Evolutionary conservation across 1,140 invertebrate species (phyloP), one percentile per base, ranked within the genome.

Genomic region (Cepaea nemoralis): DNA sequence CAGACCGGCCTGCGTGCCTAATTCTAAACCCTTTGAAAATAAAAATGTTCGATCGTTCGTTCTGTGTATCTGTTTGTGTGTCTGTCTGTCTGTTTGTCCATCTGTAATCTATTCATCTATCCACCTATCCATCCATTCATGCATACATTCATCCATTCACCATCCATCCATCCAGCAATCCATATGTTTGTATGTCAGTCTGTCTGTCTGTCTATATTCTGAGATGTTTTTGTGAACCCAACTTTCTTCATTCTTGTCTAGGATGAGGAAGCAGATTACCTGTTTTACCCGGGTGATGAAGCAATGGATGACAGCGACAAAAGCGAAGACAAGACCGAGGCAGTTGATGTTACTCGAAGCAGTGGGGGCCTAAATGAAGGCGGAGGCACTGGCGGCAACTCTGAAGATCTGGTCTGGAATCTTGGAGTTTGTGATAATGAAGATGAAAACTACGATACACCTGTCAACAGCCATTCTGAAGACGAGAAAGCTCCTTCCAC

Each of bases 191-290:
- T n/a, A n/a, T n/a, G n/a, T n/a, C n/a, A n/a, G n/a, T n/a, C n/a
- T n/a, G n/a, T n/a, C n/a, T n/a, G n/a, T n/a, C n/a, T n/a, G n/a
- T n/a, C n/a, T n/a, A n/a, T n/a, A n/a, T n/a, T n/a, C n/a, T n/a
- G n/a, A n/a, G n/a, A n/a, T n/a, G n/a, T n/a, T n/a, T n/a, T n/a
- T n/a, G n/a, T n/a, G n/a, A n/a, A n/a, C n/a, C n/a, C n/a, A n/a
- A n/a, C n/a, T n/a, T n/a, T n/a, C n/a, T 40, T n/a, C 19, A 22
- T 70, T 70, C 24, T 69, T 70, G n/a, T n/a, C 0, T 33, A 87
- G 86, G 85, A 87, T 83, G 86, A 87, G 50, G 86, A 87, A 55
- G 80, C 80, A 45, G 85, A 87, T 48, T 86, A 83, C 50, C 40
- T 86, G 22, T 83, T 87, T 31, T 83, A 77, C 71, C 80, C 83